Evolutionary conservation across 1,140 invertebrate genomes (phyloP).

Genomic region (Rhopalosiphum maidis): DNA sequence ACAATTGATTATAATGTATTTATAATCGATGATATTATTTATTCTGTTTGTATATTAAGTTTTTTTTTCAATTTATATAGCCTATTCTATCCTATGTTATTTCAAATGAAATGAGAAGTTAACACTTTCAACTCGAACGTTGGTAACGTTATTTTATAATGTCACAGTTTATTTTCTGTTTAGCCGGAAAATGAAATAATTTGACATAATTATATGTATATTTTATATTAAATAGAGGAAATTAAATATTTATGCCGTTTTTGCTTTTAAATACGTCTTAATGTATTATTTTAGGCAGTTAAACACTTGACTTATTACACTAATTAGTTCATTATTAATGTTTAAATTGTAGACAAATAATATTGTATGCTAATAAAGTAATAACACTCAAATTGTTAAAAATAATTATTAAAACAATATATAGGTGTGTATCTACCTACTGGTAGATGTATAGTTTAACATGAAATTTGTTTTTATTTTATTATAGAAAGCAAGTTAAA

Average conservation of each 20-base stretch:
- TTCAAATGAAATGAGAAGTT: background rate
- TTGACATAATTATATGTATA: background rate
- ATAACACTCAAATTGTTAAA: background rate
- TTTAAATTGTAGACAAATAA: background rate
- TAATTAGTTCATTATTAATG: constrained; percentile 1
- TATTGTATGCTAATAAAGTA: background rate
- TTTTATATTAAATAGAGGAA: background rate
- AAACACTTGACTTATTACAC: background rate
- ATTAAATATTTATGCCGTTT: background rate
- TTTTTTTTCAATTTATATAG: background rate
- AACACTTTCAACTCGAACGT: background rate
- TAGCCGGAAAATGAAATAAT: background rate
- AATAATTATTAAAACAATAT: background rate
- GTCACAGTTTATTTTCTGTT: background rate
- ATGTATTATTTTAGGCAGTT: background rate
- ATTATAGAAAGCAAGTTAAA: background rate
- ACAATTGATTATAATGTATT: too few relatives aligned
- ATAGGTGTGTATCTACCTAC: background rate
- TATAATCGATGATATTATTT: too few relatives aligned
- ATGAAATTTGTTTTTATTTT: background rate
- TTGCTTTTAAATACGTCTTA: background rate
- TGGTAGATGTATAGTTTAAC: background rate
- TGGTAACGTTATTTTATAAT: background rate
- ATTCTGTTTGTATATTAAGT: background rate
- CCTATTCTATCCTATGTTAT: background rate